Percentiles rank a stretch among this genome's conserved stretches.
phyloP scores from a whole-genome alignment of 2,113 vertebrate genomes.

The Proteles cristata region DNA sequence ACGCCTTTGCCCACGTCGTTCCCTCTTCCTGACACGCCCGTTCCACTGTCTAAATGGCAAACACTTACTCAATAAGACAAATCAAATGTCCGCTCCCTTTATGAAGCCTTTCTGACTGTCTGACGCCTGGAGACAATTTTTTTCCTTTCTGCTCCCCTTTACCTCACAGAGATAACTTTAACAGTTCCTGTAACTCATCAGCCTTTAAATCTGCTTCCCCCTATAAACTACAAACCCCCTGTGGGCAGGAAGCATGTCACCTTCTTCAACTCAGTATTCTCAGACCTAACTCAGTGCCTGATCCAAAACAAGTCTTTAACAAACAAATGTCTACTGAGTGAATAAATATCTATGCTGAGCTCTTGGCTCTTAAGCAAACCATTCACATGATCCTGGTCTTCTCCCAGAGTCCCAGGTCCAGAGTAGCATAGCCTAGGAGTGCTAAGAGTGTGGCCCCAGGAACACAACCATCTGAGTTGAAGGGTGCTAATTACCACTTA shows the following conservation, averaged over 20 bases:
- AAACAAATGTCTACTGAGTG: background rate
- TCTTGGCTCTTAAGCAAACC: slow-evolving; percentile 24
- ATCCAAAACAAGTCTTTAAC: background rate
- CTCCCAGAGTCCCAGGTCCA: background rate
- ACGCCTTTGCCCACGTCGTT: background rate
- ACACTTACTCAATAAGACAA: background rate
- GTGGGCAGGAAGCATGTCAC: background rate
- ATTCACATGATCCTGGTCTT: background rate
- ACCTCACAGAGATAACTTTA: background rate
- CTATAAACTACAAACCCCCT: background rate
- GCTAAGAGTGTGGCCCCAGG: background rate
- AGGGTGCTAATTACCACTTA: background rate
- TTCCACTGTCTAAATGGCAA: background rate
- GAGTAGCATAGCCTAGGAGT: background rate
- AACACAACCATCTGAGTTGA: background rate
- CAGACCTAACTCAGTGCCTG: background rate
- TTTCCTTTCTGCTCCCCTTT: background rate
- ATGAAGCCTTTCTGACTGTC: background rate
- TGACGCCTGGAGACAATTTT: background rate
- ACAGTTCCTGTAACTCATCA: background rate
- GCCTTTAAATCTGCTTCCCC: background rate
- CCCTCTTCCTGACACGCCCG: background rate
- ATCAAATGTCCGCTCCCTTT: background rate
- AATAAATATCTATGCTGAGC: background rate
- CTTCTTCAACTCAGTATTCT: background rate